These are phyloP conservation scores for Tridacna crocea DNA, from an alignment of 2,888 invertebrate species.

Conservation along the genomic window DNA sequence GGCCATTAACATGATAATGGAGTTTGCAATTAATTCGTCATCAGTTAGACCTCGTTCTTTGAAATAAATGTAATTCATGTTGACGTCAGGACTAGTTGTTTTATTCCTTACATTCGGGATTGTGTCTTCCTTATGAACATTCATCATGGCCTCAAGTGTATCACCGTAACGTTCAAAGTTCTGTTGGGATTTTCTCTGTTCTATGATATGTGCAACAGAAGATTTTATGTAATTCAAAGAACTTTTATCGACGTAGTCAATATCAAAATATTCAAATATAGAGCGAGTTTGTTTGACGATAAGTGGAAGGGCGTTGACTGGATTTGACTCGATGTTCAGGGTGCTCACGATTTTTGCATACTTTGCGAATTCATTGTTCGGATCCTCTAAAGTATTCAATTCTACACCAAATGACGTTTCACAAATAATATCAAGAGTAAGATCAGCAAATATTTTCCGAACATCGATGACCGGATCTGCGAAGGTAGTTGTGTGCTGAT, in stretches of 20 bases:
- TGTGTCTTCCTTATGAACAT: slow-evolving; percentile 26
- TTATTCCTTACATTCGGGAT: neutral
- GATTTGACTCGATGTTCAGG: slow-evolving; percentile 45
- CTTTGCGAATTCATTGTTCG: slow-evolving; percentile 61
- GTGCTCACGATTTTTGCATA: slow-evolving; percentile 57
- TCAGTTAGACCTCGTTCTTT: slow-evolving; percentile 48
- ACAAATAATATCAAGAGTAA: slow-evolving; percentile 68
- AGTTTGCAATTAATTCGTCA: slow-evolving; percentile 55
- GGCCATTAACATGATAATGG: slow-evolving; percentile 55
- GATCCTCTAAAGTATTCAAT: slow-evolving; percentile 55
- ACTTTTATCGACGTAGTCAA: slow-evolving; percentile 37
- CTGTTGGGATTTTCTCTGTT: slow-evolving; percentile 17
- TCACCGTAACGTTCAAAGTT: slow-evolving; percentile 26
- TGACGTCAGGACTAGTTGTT: neutral
- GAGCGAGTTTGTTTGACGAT: slow-evolving; percentile 35
- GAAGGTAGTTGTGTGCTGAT: slow-evolving; percentile 6
- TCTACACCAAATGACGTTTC: slow-evolving; percentile 67
- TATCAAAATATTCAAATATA: slow-evolving; percentile 35
- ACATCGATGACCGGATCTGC: slow-evolving; percentile 36
- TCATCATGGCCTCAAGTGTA: slow-evolving; percentile 42
- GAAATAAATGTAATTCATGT: slow-evolving; percentile 1
- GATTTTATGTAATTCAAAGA: slow-evolving; percentile 43
- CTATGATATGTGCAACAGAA: slow-evolving; percentile 28
- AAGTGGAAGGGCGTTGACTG: slow-evolving; percentile 37
- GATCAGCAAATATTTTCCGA: slow-evolving; percentile 49